Conservation (phyloP, 2,888 invertebrate species). For the Mythimna vitellina region DNA sequence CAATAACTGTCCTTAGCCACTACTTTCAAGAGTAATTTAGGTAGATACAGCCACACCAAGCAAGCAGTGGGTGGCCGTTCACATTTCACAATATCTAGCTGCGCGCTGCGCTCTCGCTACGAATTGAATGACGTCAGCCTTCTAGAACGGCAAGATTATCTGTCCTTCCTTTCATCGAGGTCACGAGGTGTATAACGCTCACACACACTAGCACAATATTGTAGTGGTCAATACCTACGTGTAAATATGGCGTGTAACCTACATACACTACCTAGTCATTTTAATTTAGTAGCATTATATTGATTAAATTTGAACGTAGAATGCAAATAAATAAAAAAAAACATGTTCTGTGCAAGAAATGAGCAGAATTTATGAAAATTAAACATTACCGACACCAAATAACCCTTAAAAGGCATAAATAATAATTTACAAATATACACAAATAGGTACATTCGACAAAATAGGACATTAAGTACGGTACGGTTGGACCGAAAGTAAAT, state of each 20-base stretch:
- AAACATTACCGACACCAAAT: conserved; percentile 64
- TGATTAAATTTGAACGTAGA: conserved; percentile 51
- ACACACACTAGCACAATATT: conserved; percentile 83
- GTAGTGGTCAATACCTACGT: conserved; percentile 55
- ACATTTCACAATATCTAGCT: conserved; percentile 90
- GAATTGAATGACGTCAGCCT: conserved; percentile 88
- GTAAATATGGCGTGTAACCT: conserved; percentile 64
- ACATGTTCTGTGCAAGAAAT: conserved; percentile 46
- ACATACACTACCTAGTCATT: conserved; percentile 65
- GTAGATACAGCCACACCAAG: conserved; percentile 82
- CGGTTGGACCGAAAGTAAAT: conserved; percentile 25
- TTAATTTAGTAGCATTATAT: conserved; percentile 76
- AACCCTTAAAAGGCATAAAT: conserved; percentile 41
- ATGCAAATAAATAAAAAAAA: conserved; percentile 29
- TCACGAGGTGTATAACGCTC: conserved; percentile 82
- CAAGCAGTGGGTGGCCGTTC: conserved; percentile 89
- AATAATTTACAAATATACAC: conserved; percentile 47
- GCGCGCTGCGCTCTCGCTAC: conserved; percentile 83
- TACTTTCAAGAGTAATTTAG: conserved; percentile 85
- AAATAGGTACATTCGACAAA: conserved; percentile 16
- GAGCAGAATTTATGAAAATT: conserved; percentile 33
- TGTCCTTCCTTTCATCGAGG: conserved; percentile 85
- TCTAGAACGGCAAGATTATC: conserved; percentile 87
- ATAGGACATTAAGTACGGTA: conserved; percentile 22
- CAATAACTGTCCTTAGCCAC: conserved; percentile 88